These are phyloP conservation scores for Ptilonorhynchus violaceus DNA, from an alignment of 2,113 vertebrate species.

Conservation along the genomic window DNA sequence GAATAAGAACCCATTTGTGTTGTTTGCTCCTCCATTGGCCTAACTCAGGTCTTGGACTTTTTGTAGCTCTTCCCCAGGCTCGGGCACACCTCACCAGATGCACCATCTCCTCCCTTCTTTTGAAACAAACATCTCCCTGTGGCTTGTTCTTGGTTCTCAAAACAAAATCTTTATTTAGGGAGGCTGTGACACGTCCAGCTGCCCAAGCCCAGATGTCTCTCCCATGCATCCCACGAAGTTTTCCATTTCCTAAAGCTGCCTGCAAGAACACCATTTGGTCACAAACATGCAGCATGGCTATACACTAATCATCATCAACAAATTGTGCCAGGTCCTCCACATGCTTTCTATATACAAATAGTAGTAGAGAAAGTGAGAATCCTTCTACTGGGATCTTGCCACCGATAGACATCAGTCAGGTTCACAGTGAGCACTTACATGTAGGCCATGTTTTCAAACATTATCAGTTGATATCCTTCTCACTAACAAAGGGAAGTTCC, in stretches of 20 bases:
- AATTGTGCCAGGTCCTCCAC: neutral
- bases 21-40: neutral
- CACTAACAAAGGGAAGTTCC: neutral
- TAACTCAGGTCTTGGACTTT: neutral
- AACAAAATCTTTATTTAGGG: neutral
- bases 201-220: neutral
- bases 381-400: neutral
- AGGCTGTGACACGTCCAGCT: neutral
- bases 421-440: neutral
- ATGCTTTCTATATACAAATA: neutral
- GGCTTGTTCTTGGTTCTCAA: neutral
- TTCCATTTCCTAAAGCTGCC: neutral
- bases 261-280: neutral
- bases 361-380: neutral
- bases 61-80: neutral
- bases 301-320: neutral
- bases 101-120: rapidly evolving
- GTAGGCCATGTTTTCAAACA: neutral
- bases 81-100: neutral
- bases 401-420: rapidly evolving
- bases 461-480: neutral
- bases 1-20: rapidly evolving
- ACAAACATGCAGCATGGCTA: neutral
- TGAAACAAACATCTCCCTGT: rapidly evolving
- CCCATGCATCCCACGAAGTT: neutral